A percentile compares a stretch with the other conserved stretches of the same genome.
Evolutionary conservation across 2,888 invertebrate species (phyloP).

Genomic region (Aphodius sticticus): DNA sequence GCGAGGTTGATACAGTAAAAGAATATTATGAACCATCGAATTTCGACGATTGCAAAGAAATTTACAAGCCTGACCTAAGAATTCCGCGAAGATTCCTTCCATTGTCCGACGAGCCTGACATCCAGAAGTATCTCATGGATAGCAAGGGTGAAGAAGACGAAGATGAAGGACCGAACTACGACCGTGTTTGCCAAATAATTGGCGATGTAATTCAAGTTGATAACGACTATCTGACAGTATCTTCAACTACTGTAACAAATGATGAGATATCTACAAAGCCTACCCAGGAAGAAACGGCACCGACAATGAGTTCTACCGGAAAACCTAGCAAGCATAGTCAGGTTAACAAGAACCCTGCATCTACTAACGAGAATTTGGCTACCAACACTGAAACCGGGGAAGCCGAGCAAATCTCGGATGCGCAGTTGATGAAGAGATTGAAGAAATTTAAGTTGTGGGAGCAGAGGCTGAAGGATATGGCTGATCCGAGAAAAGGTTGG

Average conservation of each 20-base stretch:
- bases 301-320: neutral
- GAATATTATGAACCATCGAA: conserved; percentile 9
- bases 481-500: conserved; percentile 51
- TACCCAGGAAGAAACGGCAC: neutral
- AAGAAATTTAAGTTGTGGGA: conserved; percentile 52
- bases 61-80: conserved; percentile 14
- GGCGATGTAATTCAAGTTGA: neutral
- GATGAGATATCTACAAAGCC: neutral
- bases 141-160: neutral
- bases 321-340: neutral
- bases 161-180: neutral
- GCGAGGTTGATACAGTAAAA: neutral
- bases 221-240: neutral
- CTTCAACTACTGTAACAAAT: neutral
- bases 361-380: neutral
- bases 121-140: conserved; percentile 9
- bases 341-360: neutral
- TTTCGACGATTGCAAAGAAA: conserved; percentile 20
- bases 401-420: conserved; percentile 14
- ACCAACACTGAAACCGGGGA: neutral
- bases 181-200: neutral
- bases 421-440: conserved; percentile 40
- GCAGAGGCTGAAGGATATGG: conserved; percentile 50
- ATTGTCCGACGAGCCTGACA: conserved; percentile 20
- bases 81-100: conserved; percentile 11